Base-by-base conservation (phyloP, 2,888 invertebrate genomes). In the Ommatoiulus sabulosus region DNA sequence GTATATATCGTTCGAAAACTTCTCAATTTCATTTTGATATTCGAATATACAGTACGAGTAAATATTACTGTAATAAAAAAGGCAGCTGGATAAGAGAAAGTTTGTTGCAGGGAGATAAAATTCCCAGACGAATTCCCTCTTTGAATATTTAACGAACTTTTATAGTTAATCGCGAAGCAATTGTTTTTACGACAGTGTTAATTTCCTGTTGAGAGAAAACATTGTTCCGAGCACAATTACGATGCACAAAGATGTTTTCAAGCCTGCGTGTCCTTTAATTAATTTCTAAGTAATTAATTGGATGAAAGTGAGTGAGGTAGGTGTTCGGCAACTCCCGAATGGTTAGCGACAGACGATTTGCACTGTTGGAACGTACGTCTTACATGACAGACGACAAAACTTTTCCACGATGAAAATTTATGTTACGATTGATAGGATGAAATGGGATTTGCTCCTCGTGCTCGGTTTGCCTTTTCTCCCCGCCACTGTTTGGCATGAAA, bases 131-230 rank as follows among this genome's bases (percentile, higher is more conserved):
- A 24, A 24, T 24, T 8, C 7, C 72, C 24, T 8, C 72, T 72
- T 12, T 52, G 72, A 72, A 72, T 72, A 72, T 72, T 72, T 72
- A 72, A 72, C 72, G 72, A 72, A 72, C 72, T 72, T 72, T 72
- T 72, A 72, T 72, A 72, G 24, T 72, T 72, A 72, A 72, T 72
- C 72, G 72, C 72, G 10, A n/a, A 10, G 72, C 72, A 72, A 72
- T 72, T 72, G 72, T 72, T 72, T 72, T 72, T 72, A 72, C 72
- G 72, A 24, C 72, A 24, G 72, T n/a, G 72, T 72, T 72, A 72
- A 72, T 72, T 72, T 72, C 72, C 72, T 72, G 72, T 72, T 72
- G 72, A 72, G 72, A 72, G 72, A 72, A 72, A 72, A 72, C 72
- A 24, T 72, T 72, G 72, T 72, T 72, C 24, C 24, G 72, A 72